Conservation (phyloP, 1,140 invertebrate species). For the Helicoverpa zea region DNA sequence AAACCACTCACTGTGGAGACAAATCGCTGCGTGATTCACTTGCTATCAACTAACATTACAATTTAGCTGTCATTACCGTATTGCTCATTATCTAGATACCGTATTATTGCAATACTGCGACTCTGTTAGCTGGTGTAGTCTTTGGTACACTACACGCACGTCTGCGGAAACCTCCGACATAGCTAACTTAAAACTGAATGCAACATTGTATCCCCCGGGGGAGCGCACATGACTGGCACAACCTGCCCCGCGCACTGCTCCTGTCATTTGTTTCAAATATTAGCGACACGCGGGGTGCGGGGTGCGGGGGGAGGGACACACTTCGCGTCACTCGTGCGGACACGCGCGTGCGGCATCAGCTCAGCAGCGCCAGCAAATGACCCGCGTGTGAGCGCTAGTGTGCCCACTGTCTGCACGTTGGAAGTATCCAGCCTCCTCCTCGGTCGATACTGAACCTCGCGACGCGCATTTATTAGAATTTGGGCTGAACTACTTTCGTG, state of each 20-base stretch:
- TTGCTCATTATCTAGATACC: too few relatives aligned
- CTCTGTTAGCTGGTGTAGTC: too few relatives aligned
- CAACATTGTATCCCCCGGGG: too few relatives aligned
- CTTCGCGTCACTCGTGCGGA: neutral
- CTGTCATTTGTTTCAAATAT: conserved; percentile 3
- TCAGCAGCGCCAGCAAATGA: conserved; percentile 13
- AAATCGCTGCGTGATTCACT: neutral
- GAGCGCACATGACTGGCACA: neutral
- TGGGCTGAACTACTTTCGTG: neutral
- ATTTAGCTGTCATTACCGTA: too few relatives aligned
- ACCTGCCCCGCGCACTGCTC: neutral
- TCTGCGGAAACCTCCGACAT: too few relatives aligned
- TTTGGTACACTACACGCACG: too few relatives aligned
- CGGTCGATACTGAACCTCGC: neutral
- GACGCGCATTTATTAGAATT: neutral
- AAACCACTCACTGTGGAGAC: neutral
- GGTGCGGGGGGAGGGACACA: neutral
- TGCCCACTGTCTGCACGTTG: neutral
- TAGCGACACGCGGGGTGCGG: neutral
- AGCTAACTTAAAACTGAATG: too few relatives aligned
- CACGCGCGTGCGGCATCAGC: neutral
- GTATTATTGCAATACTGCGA: too few relatives aligned
- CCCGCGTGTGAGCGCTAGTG: neutral
- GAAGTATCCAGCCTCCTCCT: neutral
- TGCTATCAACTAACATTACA: neutral